Base-by-base conservation (phyloP, 2,797 vertebrate species). In the Silurus aristotelis region DNA sequence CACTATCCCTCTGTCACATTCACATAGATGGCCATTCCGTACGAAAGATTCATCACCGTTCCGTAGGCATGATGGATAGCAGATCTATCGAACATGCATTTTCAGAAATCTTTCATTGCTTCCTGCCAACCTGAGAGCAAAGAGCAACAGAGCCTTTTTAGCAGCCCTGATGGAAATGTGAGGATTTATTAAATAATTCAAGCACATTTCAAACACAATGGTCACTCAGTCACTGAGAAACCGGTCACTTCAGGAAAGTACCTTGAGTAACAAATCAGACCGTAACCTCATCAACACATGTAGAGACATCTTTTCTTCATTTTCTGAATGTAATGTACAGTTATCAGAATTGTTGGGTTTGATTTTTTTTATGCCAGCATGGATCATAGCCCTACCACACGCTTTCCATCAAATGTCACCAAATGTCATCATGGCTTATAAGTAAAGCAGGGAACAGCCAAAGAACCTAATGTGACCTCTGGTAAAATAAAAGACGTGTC, bases 361-460 rank as follows among this genome's bases (percentile, higher is more conserved):
- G 3, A 67, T 17, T 67, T 84, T 58, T 68, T 7, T 25, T 46
- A 38, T n/a, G 20, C 46, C 63, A 56, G 64, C 14, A 5, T 64
- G 56, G 75, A 22, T 80, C 80, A 22, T 13, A 43, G 43, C 22
- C 78, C 9, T 22, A 38, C 20, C 46, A 38, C 73, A 70, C 17
- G 12, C 61, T 82, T 66, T 70, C 31, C 78, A 84, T 85, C 83
- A 46, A 83, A 83, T 84, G 85, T 85, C 85, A 85, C 81, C 80
- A 72, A 81, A 76, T 80, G 55, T 81, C 64, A 66, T 77, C 15
- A 56, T 81, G 80, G 83, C 70, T 43, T 83, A 58, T 85, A 72
- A 82, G 78, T 80, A 80, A 67, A 84, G 10, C 76, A 64, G 2
- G 25, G 76, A 83, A 48, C 80, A 75, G 73, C 72, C 73, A 83